Conservation (phyloP, 2,797 vertebrate species). For the Lophius americanus region DNA sequence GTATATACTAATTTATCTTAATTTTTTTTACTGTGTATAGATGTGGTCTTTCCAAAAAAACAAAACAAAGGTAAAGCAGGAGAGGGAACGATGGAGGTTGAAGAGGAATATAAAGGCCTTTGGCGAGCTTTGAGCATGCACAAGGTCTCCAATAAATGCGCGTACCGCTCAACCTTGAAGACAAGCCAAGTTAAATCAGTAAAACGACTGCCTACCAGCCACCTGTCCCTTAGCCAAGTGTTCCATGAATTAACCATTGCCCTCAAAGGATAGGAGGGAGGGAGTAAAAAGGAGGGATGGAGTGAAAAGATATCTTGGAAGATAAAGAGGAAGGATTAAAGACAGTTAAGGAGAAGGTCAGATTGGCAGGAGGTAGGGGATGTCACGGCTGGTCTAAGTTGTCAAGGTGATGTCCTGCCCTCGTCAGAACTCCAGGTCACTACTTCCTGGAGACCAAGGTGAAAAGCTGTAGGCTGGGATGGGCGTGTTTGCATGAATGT, state of each 20-base stretch:
- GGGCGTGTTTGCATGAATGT: conserved; percentile 11
- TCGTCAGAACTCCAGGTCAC: conserved; percentile 19
- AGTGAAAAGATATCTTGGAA: conserved; percentile 19
- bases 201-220: conserved; percentile 22
- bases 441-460: conserved; percentile 23
- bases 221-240: conserved; percentile 27
- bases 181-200: conserved; percentile 47
- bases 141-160: conserved; percentile 51
- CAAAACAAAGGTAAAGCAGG: not conserved
- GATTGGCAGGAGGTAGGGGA: conserved; percentile 26
- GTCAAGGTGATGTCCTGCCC: conserved; percentile 34
- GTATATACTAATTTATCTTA: no score
- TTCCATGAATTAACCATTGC: conserved; percentile 61
- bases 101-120: conserved; percentile 20
- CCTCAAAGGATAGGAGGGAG: conserved; percentile 19
- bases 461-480: conserved; percentile 33
- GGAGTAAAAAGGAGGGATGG: not conserved
- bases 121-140: conserved; percentile 36
- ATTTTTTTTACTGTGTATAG: not conserved
- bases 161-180: conserved; percentile 58
- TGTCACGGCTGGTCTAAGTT: conserved; percentile 37
- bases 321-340: conserved; percentile 2
- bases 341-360: not conserved
- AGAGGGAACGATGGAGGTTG: conserved; percentile 4
- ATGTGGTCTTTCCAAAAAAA: not conserved